phyloP scores from a whole-genome alignment of 1,140 invertebrate species.

The Drosophila prosaltans region DNA sequence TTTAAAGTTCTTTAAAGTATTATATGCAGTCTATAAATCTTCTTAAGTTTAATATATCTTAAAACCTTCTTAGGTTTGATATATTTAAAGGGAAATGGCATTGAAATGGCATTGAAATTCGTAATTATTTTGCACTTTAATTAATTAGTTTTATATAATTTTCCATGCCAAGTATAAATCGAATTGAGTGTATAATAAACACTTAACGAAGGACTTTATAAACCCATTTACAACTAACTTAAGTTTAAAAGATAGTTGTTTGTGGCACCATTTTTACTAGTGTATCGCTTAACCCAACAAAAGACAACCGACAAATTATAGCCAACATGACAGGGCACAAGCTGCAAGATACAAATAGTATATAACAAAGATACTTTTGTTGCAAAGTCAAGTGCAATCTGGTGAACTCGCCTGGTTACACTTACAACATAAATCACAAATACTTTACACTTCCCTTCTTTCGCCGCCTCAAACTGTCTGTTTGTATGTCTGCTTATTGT shows the following conservation, averaged over 20 bases:
- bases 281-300: background rate
- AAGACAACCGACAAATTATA: conserved; percentile 36
- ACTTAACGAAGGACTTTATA: too few relatives aligned
- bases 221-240: too few relatives aligned
- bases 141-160: too few relatives aligned
- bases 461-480: conserved; percentile 11
- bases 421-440: conserved; percentile 72
- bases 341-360: background rate
- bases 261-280: background rate
- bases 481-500: conserved; percentile 61
- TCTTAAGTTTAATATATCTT: too few relatives aligned
- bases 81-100: too few relatives aligned
- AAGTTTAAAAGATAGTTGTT: too few relatives aligned
- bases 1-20: background rate
- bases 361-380: conserved; percentile 32
- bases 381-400: conserved; percentile 67
- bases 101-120: too few relatives aligned
- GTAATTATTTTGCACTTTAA: too few relatives aligned
- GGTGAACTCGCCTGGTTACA: conserved; percentile 57
- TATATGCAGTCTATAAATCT: too few relatives aligned
- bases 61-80: too few relatives aligned
- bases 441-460: conserved; percentile 18
- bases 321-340: conserved; percentile 27
- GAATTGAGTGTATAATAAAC: too few relatives aligned
- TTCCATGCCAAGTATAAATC: too few relatives aligned